These are phyloP conservation scores for Clarias macrocephalus DNA, from an alignment of 2,113 vertebrate genomes.

Conservation along the genomic window DNA sequence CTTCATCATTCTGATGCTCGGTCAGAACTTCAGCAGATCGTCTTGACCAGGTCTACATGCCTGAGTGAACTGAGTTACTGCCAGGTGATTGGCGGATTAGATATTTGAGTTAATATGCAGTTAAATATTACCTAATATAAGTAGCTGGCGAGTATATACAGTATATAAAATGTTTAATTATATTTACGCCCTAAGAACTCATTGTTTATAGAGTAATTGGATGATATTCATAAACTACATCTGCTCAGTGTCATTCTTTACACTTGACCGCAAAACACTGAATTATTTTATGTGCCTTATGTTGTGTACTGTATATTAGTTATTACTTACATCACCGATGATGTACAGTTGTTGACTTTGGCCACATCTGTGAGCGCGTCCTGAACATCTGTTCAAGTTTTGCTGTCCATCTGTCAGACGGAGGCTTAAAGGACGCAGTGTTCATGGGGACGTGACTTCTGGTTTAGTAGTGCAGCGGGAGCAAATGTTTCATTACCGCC, in stretches of 20 bases:
- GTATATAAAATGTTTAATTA: not conserved
- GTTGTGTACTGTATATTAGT: not conserved
- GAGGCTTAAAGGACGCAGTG: not conserved
- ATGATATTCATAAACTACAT: not conserved
- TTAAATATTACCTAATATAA: no score
- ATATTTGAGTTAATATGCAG: no score
- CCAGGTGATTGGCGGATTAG: no score
- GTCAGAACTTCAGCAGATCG: no score
- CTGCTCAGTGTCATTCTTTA: not conserved
- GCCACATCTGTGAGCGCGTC: conserved; percentile 33
- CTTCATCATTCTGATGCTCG: no score
- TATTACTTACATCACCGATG: not conserved
- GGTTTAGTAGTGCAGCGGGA: not conserved
- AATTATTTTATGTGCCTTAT: not conserved
- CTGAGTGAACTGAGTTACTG: no score
- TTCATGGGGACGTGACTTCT: not conserved
- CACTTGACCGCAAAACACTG: not conserved
- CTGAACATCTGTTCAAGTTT: conserved; percentile 42
- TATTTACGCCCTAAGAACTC: not conserved
- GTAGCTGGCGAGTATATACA: no score
- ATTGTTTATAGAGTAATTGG: not conserved
- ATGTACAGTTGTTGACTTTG: conserved; percentile 22
- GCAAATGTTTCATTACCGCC: not conserved
- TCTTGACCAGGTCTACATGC: no score
- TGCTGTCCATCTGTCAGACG: not conserved